phyloP scores from a whole-genome alignment of 2,888 invertebrate genomes.

The Acanthosoma haemorrhoidale region DNA sequence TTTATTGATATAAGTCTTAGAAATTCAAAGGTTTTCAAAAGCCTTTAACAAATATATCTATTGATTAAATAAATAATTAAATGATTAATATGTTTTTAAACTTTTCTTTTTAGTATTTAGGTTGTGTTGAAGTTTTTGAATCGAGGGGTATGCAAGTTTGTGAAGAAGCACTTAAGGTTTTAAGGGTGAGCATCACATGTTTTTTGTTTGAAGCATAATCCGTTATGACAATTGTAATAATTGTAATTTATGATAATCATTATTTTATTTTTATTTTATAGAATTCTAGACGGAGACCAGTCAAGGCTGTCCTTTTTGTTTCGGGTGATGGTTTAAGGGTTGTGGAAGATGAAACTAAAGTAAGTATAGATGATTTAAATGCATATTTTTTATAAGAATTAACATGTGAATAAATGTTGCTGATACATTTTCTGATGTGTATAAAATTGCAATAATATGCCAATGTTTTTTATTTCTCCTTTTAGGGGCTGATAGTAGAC shows the following conservation, averaged over 20 bases:
- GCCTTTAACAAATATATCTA: no score
- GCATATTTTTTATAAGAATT: background rate
- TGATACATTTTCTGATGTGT: background rate
- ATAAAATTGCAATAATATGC: no score
- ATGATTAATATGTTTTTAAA: conserved; percentile 25
- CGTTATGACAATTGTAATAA: background rate
- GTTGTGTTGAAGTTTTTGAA: conserved; percentile 98
- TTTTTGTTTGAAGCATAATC: no score
- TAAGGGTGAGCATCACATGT: conserved; percentile 80
- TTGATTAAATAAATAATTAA: no score
- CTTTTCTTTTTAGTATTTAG: conserved; percentile 70
- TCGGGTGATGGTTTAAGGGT: conserved; percentile 94
- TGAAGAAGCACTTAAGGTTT: conserved; percentile 95
- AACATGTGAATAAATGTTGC: background rate
- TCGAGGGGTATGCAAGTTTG: conserved; percentile 99
- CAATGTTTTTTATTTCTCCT: conserved; percentile 32
- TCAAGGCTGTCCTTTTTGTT: conserved; percentile 83
- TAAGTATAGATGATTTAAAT: conserved; percentile 41
- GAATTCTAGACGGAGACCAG: conserved; percentile 78
- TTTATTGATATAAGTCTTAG: no score
- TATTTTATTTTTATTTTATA: conserved; percentile 31
- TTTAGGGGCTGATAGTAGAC: conserved; percentile 88
- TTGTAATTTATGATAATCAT: background rate
- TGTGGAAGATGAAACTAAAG: conserved; percentile 96
- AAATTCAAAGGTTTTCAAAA: no score